These are phyloP conservation scores for Hystrix brachyura DNA, from an alignment of 2,113 vertebrate genomes.

Conservation along the genomic window DNA sequence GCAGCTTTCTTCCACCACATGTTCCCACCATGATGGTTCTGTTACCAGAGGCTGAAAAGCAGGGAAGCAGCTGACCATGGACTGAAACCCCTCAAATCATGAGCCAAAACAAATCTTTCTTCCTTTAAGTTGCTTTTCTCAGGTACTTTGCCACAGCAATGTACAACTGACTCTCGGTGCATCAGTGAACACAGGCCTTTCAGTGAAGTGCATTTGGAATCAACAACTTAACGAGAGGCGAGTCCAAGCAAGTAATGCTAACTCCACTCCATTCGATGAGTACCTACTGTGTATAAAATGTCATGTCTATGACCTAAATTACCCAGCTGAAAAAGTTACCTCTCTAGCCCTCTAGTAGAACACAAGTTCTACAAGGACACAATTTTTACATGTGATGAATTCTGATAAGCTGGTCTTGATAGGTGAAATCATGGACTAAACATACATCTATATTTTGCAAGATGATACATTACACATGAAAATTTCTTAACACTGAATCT, in stretches of 20 bases:
- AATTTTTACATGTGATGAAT: background rate
- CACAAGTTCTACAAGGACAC: background rate
- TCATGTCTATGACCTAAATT: too few relatives aligned
- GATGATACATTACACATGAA: background rate
- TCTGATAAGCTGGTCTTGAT: background rate
- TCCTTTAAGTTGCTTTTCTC: background rate
- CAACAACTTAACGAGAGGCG: background rate
- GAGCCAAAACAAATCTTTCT: background rate
- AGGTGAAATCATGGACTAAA: background rate
- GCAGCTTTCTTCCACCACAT: background rate
- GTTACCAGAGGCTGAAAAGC: background rate
- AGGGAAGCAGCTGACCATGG: background rate
- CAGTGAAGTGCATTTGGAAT: background rate
- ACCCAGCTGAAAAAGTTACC: background rate
- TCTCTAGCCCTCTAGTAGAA: background rate
- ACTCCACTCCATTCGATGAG: background rate
- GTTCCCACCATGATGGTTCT: background rate
- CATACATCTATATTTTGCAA: background rate
- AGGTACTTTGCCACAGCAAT: background rate
- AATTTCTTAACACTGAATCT: constrained; percentile 37
- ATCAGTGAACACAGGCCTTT: background rate
- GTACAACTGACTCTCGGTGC: background rate
- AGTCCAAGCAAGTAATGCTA: background rate
- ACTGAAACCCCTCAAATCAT: background rate
- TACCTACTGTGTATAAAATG: background rate